Base-by-base conservation (phyloP, 1,140 invertebrate species). In the Ips nitidus region DNA sequence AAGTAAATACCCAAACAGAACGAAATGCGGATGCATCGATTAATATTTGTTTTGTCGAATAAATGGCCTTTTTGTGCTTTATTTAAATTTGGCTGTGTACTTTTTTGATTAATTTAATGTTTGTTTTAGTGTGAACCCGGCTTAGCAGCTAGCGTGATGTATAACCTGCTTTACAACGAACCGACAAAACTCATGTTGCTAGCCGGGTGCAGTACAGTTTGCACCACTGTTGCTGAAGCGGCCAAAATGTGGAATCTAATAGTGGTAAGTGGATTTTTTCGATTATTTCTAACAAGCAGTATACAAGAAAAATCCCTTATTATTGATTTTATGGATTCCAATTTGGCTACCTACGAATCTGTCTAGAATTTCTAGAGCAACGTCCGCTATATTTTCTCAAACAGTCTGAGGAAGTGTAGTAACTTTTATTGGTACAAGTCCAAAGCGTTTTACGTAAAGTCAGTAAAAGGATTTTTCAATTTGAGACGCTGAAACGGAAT, bases 221-320 rank as follows among this genome's bases (percentile, higher is more conserved):
- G 97, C 76, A 99, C 98, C 4, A 98, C 97, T 52, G 95, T 99
- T 1, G 97, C 97, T 1, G 97, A 99, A 84, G 95, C 97, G 41
- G 97, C 98, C 40, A 98, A 98, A 84, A 98, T 99, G 94, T 99
- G 98, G 97, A 99, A 99, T 84, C 85, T 99, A 50, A 92, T 99
- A 77, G 98, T 99, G 83, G 97, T 99, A 85, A 89, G 92, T 86
- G 6, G 22, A 22, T 22, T 22, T 22, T 22, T 22, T 22, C 22
- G 22, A 22, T 22, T 22, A 22, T 22, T 22, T 22, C 22, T 22
- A 22, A 22, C 22, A 22, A n/a, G 4, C 36, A 4, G 8, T 8
- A 47, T 47, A 4, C 4, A 47, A 47, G n/a, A 5, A 47, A 47
- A 47, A 5, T 47, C 45, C 45, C 45, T 5, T 47, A 47, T 47